Conservation (phyloP, 1,140 invertebrate genomes). For the Drosophila sp. region DNA sequence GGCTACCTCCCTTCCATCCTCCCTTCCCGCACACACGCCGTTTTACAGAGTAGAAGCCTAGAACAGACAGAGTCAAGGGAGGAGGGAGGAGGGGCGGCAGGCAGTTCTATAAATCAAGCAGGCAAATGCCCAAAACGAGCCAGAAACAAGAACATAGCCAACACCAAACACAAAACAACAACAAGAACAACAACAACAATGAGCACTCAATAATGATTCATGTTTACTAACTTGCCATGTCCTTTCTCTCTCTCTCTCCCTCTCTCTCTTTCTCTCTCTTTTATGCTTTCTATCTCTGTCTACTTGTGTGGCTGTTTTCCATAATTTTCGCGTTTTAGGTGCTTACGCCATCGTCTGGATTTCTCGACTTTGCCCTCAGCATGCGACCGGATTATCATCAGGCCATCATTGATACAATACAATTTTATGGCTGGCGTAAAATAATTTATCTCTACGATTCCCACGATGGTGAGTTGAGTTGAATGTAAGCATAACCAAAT, state of each 20-base stretch:
- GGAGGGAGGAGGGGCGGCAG: background rate
- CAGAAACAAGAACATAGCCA: slow-evolving; percentile 36
- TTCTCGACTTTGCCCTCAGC: slow-evolving; percentile 94
- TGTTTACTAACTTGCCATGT: slow-evolving; percentile 72
- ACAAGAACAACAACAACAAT: slow-evolving; percentile 43
- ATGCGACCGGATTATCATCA: slow-evolving; percentile 97
- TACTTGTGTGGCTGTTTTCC: slow-evolving; percentile 48
- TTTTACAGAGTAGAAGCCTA: slow-evolving; percentile 20
- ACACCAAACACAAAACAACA: slow-evolving; percentile 36
- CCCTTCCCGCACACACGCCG: background rate
- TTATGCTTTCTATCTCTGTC: slow-evolving; percentile 1
- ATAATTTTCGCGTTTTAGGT: slow-evolving; percentile 85
- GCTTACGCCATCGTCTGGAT: slow-evolving; percentile 91
- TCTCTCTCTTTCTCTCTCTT: background rate
- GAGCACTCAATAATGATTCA: slow-evolving; percentile 79
- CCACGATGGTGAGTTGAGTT: slow-evolving; percentile 92
- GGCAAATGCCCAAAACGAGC: slow-evolving; percentile 72
- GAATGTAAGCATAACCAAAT: slow-evolving; percentile 29
- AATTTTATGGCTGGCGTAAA: slow-evolving; percentile 95
- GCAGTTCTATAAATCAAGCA: slow-evolving; percentile 68
- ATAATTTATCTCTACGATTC: slow-evolving; percentile 98
- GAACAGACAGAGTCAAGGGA: background rate
- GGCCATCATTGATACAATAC: slow-evolving; percentile 96
- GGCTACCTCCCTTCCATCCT: slow-evolving; percentile 24
- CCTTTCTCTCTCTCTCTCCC: slow-evolving; percentile 20